These are phyloP conservation scores for Dyspetes luteomarginatus DNA, from an alignment of 2,888 invertebrate genomes.

Conservation along the genomic window DNA sequence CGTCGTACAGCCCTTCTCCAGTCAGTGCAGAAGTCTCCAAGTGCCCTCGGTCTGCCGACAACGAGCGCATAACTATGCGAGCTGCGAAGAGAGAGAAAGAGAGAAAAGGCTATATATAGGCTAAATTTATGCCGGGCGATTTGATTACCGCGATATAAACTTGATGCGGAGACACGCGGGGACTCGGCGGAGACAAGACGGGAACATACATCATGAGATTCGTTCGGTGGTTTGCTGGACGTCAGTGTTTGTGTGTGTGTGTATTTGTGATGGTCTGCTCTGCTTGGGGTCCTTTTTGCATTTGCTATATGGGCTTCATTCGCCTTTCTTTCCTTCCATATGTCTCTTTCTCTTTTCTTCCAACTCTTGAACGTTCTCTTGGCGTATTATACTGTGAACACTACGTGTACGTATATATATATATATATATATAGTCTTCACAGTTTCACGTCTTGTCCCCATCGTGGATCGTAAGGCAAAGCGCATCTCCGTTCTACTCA, in stretches of 20 bases:
- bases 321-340: constrained; percentile 65
- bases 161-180: constrained; percentile 79
- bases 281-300: constrained; percentile 59
- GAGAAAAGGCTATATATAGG: constrained; percentile 49
- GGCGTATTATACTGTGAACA: constrained; percentile 19
- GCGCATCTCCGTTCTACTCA: constrained; percentile 36
- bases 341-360: constrained; percentile 46
- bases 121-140: constrained; percentile 78
- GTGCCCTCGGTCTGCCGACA: constrained; percentile 55
- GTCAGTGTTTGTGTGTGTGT: constrained; percentile 14
- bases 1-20: constrained; percentile 34
- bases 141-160: constrained; percentile 83
- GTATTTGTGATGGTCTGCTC: constrained; percentile 1
- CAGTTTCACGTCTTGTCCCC: constrained; percentile 48
- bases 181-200: constrained; percentile 80
- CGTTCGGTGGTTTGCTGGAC: constrained; percentile 73
- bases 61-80: constrained; percentile 77
- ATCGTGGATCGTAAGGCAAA: constrained; percentile 11
- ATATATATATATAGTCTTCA: neutral
- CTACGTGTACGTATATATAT: no score
- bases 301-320: constrained; percentile 66
- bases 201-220: constrained; percentile 81
- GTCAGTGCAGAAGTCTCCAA: constrained; percentile 6
- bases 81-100: neutral
- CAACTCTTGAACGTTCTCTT: constrained; percentile 33